phyloP scores from a whole-genome alignment of 2,888 invertebrate species.

The Empis stercorea region DNA sequence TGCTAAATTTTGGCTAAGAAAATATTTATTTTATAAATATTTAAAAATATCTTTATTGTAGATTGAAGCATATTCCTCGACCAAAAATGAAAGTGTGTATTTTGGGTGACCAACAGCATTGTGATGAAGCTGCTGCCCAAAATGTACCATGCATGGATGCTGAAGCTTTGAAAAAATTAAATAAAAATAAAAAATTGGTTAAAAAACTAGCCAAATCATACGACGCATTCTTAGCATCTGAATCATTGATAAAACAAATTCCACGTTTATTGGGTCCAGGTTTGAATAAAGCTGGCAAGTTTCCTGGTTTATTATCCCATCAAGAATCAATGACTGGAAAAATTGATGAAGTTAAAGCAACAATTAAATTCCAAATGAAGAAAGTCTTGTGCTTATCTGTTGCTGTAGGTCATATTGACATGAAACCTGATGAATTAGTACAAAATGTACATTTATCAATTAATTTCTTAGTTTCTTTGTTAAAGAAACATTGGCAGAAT shows the following conservation, averaged over 20 bases:
- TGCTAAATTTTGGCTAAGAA: no score
- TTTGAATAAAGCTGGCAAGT: conserved; percentile 99
- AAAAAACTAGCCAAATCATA: conserved; percentile 94
- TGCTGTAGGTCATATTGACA: conserved; percentile 94
- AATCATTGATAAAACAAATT: conserved; percentile 98
- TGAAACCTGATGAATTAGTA: conserved; percentile 91
- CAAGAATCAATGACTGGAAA: conserved; percentile 92
- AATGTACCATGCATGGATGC: conserved; percentile 94
- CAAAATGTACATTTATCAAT: conserved; percentile 94
- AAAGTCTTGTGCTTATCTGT: conserved; percentile 98
- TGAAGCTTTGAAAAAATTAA: conserved; percentile 95
- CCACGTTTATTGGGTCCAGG: conserved; percentile 97
- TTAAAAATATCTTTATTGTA: no score
- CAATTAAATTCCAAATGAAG: conserved; percentile 99
- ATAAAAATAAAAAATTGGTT: conserved; percentile 99
- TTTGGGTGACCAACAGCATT: conserved; percentile 98
- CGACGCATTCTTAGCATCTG: conserved; percentile 98
- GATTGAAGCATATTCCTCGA: conserved; percentile 94
- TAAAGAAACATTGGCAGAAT: conserved; percentile 99
- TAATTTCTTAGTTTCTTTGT: conserved; percentile 96
- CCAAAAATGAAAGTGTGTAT: conserved; percentile 99
- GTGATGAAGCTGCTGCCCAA: conserved; percentile 91
- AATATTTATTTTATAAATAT: no score
- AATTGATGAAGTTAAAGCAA: conserved; percentile 96
- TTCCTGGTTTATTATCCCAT: conserved; percentile 95